These are phyloP conservation scores for Sclerurus mexicanus DNA, from an alignment of 2,113 vertebrate genomes.

Conservation along the genomic window DNA sequence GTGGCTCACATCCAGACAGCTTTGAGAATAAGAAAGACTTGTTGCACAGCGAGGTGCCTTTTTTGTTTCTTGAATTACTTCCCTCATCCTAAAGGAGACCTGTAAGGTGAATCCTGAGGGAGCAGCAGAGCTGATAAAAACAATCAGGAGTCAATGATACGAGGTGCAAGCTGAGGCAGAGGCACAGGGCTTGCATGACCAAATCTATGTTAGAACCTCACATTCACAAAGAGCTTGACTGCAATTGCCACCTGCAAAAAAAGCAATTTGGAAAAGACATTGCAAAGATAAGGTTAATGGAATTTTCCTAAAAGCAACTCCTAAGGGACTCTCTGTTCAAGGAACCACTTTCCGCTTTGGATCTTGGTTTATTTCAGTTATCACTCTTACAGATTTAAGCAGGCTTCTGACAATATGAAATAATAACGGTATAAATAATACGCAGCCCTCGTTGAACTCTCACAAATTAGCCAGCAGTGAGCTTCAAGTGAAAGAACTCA, in stretches of 20 bases:
- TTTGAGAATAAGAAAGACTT: background rate
- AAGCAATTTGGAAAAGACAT: conserved; percentile 33
- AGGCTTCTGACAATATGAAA: background rate
- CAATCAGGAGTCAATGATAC: background rate
- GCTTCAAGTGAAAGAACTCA: background rate
- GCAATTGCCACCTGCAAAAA: conserved; percentile 31
- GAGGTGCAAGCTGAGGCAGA: background rate
- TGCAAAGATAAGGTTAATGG: conserved; percentile 44
- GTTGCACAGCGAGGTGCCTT: background rate
- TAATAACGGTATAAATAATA: background rate
- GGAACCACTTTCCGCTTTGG: background rate
- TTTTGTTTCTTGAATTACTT: background rate
- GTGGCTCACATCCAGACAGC: background rate
- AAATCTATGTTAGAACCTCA: background rate
- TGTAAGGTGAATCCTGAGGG: background rate
- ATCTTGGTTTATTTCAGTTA: conserved; percentile 29
- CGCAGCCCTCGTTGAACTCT: background rate
- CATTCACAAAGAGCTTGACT: background rate
- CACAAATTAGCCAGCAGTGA: background rate
- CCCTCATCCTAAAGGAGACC: background rate
- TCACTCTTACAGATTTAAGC: background rate
- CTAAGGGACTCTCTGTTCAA: background rate
- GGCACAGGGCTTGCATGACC: background rate
- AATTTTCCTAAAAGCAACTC: conserved; percentile 38
- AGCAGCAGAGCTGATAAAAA: background rate